Percentiles rank a stretch among this genome's conserved stretches.
Evolutionary conservation across 2,113 vertebrate species (phyloP).

Genomic region (Gnathonemus longibarbis): DNA sequence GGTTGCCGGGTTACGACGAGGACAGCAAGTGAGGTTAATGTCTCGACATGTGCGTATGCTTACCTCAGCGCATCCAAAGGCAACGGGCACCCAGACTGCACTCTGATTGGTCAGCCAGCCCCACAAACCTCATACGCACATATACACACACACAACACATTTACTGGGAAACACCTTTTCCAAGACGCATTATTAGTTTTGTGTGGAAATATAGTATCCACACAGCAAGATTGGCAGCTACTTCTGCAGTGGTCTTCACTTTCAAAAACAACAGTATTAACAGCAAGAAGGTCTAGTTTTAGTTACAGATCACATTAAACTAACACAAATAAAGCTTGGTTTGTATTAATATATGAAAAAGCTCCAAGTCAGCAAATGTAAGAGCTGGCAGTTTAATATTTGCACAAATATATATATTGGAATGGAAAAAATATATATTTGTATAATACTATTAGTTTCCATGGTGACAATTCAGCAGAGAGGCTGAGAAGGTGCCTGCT

Average conservation of each 20-base stretch:
- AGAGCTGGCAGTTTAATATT: neutral
- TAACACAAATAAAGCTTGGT: neutral
- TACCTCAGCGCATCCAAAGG: neutral
- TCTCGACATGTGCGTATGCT: neutral
- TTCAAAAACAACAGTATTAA: neutral
- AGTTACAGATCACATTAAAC: neutral
- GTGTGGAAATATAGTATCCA: neutral
- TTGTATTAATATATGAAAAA: slow-evolving; percentile 2
- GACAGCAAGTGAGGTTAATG: neutral
- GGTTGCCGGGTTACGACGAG: neutral
- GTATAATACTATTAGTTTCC: neutral
- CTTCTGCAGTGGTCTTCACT: neutral
- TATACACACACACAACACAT: neutral
- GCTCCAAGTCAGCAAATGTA: neutral
- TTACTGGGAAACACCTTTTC: neutral
- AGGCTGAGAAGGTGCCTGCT: neutral
- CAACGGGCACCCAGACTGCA: neutral
- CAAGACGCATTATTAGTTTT: neutral
- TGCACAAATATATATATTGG: slow-evolving; percentile 5
- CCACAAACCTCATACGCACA: neutral
- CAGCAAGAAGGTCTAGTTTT: neutral
- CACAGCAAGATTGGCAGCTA: neutral
- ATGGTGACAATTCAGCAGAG: neutral
- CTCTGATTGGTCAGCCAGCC: neutral
- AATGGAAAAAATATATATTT: slow-evolving; percentile 10